Conservation (phyloP, 2,888 invertebrate genomes). For the Drosophila subquinaria region DNA sequence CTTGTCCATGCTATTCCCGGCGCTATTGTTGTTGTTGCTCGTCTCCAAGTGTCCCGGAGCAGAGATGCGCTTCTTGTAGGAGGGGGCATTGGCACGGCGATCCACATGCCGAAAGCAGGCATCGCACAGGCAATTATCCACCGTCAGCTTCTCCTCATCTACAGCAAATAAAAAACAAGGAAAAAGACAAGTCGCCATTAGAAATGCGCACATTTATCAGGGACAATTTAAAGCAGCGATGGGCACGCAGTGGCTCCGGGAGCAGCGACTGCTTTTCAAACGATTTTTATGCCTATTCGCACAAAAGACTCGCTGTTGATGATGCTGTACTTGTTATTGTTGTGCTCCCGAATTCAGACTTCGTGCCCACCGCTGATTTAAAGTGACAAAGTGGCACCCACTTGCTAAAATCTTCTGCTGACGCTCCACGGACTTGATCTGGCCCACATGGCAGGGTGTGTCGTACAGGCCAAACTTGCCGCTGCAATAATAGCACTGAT, state of each 20-base stretch:
- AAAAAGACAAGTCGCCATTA: neutral
- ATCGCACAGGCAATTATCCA: constrained; percentile 94
- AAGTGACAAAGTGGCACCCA: constrained; percentile 85
- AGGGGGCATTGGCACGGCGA: constrained; percentile 91
- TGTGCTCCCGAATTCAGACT: no score
- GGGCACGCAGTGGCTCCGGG: no score
- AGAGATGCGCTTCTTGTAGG: constrained; percentile 87
- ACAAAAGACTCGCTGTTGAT: no score
- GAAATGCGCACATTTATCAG: no score
- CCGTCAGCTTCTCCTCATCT: constrained; percentile 93
- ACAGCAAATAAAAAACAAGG: neutral
- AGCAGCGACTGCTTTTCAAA: no score
- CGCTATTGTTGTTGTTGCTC: constrained; percentile 21
- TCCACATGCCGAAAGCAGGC: constrained; percentile 95
- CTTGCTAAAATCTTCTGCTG: constrained; percentile 92
- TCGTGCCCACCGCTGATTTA: no score
- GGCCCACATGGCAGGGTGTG: constrained; percentile 94
- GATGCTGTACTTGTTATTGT: no score
- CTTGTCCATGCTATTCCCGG: constrained; percentile 47
- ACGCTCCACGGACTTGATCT: constrained; percentile 93
- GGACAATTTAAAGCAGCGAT: no score
- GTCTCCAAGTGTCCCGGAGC: constrained; percentile 81
- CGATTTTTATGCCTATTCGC: no score
- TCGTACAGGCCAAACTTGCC: constrained; percentile 95
- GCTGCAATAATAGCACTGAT: constrained; percentile 94